Evolutionary conservation across 1,140 invertebrate species (phyloP).

Genomic region (Anoplolepis gracilipes): DNA sequence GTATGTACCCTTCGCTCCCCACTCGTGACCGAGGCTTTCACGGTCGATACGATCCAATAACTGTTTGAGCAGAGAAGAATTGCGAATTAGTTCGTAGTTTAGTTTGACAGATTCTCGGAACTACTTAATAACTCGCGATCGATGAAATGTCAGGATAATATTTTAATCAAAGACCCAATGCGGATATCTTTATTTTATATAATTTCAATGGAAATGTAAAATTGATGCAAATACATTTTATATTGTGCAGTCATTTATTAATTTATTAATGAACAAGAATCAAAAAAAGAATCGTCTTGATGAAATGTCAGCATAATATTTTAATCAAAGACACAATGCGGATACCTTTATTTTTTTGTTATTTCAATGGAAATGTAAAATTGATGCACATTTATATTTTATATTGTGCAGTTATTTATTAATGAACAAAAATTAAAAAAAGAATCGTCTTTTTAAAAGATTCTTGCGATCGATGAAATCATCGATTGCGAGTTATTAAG

Average conservation of each 20-base stretch:
- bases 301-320: too few relatives aligned
- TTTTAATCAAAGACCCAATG: not conserved
- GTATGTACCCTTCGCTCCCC: constrained; percentile 45
- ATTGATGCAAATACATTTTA: not conserved
- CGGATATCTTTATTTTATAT: too few relatives aligned
- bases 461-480: too few relatives aligned
- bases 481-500: too few relatives aligned
- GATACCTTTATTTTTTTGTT: too few relatives aligned
- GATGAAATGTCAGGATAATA: not conserved
- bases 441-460: not conserved
- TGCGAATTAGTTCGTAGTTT: constrained; percentile 13
- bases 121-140: not conserved
- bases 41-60: constrained; percentile 53
- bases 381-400: too few relatives aligned
- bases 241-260: too few relatives aligned
- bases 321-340: too few relatives aligned
- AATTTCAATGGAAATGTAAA: not conserved
- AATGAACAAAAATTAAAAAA: not conserved
- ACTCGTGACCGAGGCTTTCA: constrained; percentile 30
- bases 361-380: not conserved
- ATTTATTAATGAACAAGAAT: too few relatives aligned
- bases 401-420: not conserved
- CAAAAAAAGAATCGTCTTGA: too few relatives aligned
- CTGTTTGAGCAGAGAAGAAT: constrained; percentile 31
- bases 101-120: not conserved